phyloP scores from a whole-genome alignment of 2,113 vertebrate species.

The Ahaetulla prasina region DNA sequence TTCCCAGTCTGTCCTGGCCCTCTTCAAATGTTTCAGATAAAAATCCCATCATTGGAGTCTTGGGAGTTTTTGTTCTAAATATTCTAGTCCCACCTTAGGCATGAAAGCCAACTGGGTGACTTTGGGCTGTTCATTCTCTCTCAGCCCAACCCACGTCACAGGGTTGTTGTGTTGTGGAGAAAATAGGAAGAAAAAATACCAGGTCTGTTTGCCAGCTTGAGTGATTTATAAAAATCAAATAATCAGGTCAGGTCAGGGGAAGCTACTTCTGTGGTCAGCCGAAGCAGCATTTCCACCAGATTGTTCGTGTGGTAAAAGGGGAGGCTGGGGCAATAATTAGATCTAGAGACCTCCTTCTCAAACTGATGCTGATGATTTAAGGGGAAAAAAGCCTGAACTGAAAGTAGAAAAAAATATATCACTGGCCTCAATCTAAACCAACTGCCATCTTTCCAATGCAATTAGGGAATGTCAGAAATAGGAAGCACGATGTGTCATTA shows the following conservation, averaged over 20 bases:
- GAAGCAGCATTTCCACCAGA: not conserved
- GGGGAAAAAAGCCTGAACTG: not conserved
- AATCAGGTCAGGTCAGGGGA: conserved; percentile 1
- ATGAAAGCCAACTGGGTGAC: not conserved
- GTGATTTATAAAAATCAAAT: not conserved
- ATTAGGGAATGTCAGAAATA: not conserved
- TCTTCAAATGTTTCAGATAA: not conserved
- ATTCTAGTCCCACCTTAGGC: not conserved
- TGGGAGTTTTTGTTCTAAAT: not conserved
- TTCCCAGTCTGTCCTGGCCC: conserved; percentile 19
- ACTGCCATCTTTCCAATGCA: not conserved
- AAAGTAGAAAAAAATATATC: accelerated
- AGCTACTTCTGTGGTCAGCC: not conserved
- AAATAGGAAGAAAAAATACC: not conserved
- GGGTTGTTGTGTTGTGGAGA: not conserved
- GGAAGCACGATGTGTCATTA: not conserved
- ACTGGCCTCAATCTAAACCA: not conserved
- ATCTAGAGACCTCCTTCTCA: not conserved
- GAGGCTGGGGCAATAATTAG: not conserved
- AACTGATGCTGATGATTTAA: not conserved
- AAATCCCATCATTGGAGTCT: not conserved
- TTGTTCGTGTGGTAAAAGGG: not conserved
- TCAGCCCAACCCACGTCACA: not conserved
- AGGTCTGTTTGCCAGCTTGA: not conserved
- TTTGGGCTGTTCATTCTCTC: not conserved